These are phyloP conservation scores for Harpegnathos saltator DNA, from an alignment of 1,140 invertebrate genomes.

Conservation along the genomic window DNA sequence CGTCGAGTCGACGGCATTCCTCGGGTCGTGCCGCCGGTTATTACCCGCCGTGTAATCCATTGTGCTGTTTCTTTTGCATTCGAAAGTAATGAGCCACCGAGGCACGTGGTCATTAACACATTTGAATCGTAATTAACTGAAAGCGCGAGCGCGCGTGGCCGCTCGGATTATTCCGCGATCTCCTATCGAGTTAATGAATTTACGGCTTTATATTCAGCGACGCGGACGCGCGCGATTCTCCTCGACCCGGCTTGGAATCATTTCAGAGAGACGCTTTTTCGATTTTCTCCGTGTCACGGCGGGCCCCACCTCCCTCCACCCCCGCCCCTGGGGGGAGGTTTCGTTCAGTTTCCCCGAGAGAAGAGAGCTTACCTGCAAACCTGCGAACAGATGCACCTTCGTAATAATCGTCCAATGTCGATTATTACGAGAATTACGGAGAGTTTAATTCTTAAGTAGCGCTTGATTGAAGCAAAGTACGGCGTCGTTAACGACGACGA, in stretches of 20 bases:
- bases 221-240: not conserved
- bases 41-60: constrained; percentile 49
- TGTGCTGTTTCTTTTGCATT: constrained; percentile 56
- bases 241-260: not conserved
- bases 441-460: not conserved
- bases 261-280: not conserved
- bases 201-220: constrained; percentile 42
- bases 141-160: constrained; percentile 30
- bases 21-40: constrained; percentile 57
- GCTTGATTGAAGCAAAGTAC: not conserved
- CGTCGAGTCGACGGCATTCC: constrained; percentile 58
- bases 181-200: constrained; percentile 55
- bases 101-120: constrained; percentile 61
- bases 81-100: constrained; percentile 55
- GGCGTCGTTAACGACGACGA: no score
- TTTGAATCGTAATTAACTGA: constrained; percentile 53
- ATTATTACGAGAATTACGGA: not conserved
- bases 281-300: no score
- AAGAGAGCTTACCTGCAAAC: not conserved
- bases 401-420: not conserved
- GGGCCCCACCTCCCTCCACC: no score
- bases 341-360: not conserved
- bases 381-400: not conserved
- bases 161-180: constrained; percentile 44
- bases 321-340: no score